Evolutionary conservation across 2,888 invertebrate species (phyloP), one percentile per base, ranked within the genome.

Genomic region (Maniola hyperantus): DNA sequence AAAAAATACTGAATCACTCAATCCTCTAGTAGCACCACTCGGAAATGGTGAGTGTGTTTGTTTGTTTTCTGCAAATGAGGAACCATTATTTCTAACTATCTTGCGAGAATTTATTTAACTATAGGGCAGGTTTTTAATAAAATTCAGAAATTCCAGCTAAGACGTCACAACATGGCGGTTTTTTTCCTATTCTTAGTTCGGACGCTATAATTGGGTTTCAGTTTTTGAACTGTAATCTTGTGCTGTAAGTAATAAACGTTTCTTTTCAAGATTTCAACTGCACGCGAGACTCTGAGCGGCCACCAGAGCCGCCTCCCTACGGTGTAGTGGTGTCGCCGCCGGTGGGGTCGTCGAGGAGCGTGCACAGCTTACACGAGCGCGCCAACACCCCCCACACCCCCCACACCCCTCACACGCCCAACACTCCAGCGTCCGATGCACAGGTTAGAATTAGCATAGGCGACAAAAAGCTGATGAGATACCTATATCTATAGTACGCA

Each of bases 21-120:
- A n/a, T n/a, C n/a, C n/a, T n/a, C n/a, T n/a, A n/a, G 97, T 97
- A 72, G 96, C 97, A 69, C 97, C 97, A 36, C 95, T 96, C 75
- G 97, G 96, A 83, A 97, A 97, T 95, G 97, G 97, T 97, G 64
- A 69, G 66, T 60, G 65, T 62, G 66, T 63, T 68, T 59, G 67
- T 67, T 61, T 68, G 66, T 65, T 62, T 53, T 39, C 42, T 44
- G 48, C 61, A 67, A 63, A 63, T 63, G 44, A 58, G 59, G 51
- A 44, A 48, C 26, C 10, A 62, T 57, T 53, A 62, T 62, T 54
- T 33, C 36, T 20, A 39, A 20, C 36, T 39, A 26, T 42, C 42
- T 57, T 33, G 15, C 36, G 48, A 48, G 13, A 8, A 15, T 48
- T 15, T 48, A n/a, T 18, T 15, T 48, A 15, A 15, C 18, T 15